phyloP scores from a whole-genome alignment of 2,888 invertebrate genomes.

The Callyntrura sp. region DNA sequence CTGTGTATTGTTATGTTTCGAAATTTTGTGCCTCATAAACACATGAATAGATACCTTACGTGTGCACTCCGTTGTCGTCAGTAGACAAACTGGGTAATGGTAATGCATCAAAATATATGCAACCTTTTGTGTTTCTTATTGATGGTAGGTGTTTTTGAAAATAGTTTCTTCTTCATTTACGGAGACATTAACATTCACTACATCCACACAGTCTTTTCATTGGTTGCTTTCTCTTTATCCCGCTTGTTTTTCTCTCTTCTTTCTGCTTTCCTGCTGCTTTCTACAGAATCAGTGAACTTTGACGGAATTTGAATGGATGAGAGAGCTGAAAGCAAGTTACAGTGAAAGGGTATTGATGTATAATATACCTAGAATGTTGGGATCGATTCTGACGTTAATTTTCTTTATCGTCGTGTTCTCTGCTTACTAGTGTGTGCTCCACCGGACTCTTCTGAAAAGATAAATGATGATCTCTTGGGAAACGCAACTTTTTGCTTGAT shows the following conservation, averaged over 20 bases:
- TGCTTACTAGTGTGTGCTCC: conserved; percentile 20
- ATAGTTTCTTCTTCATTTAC: neutral
- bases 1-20: too few species aligned
- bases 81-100: too few species aligned
- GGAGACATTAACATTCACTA: conserved; percentile 20
- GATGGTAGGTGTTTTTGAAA: neutral
- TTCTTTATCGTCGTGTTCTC: conserved; percentile 73
- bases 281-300: conserved; percentile 39
- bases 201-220: neutral
- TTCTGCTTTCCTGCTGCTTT: conserved; percentile 10
- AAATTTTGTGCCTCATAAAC: too few species aligned
- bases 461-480: conserved; percentile 64
- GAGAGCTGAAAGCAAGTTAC: conserved; percentile 56
- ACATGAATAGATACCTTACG: too few species aligned
- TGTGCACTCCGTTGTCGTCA: too few species aligned
- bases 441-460: conserved; percentile 58
- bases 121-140: neutral
- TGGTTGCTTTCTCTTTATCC: conserved; percentile 38
- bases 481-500: conserved; percentile 50
- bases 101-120: neutral
- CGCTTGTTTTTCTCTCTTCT: conserved; percentile 18
- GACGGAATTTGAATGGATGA: conserved; percentile 57
- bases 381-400: conserved; percentile 79
- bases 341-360: conserved; percentile 55
- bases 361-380: conserved; percentile 50